Evolutionary conservation across 2,888 invertebrate genomes (phyloP).

Genomic region (Helicoverpa assulta): DNA sequence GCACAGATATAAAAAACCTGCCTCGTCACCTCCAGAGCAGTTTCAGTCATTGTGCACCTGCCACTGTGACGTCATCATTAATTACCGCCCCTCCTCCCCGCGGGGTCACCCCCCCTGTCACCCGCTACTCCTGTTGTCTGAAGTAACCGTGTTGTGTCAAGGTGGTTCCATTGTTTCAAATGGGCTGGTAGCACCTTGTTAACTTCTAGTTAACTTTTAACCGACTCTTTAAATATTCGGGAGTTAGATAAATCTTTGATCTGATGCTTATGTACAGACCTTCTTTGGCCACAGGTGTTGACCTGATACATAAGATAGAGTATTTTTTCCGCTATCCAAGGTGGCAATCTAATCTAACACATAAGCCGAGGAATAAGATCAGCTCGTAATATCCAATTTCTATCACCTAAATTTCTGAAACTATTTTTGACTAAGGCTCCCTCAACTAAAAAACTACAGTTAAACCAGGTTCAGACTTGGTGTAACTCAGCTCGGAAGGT

Average conservation of each 20-base stretch:
- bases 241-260: too few species aligned
- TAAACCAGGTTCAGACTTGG: slow-evolving; percentile 28
- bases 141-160: slow-evolving; percentile 82
- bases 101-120: slow-evolving; percentile 56
- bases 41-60: slow-evolving; percentile 88
- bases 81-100: slow-evolving; percentile 64
- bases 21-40: slow-evolving; percentile 78
- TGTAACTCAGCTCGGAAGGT: slow-evolving; percentile 72
- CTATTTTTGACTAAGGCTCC: too few species aligned
- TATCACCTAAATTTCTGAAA: too few species aligned
- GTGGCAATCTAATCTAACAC: too few species aligned
- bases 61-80: slow-evolving; percentile 87
- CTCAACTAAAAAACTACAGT: slow-evolving; percentile 39
- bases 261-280: too few species aligned
- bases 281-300: too few species aligned
- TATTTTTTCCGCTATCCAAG: too few species aligned
- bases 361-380: too few species aligned
- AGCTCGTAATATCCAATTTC: too few species aligned
- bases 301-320: too few species aligned
- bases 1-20: slow-evolving; percentile 77
- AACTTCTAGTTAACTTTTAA: slow-evolving; percentile 7
- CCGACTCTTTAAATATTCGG: too few species aligned
- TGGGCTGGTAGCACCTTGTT: slow-evolving; percentile 55
- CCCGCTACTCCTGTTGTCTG: slow-evolving; percentile 55
- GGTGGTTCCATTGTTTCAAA: slow-evolving; percentile 84